Base-by-base conservation (phyloP, 2,888 invertebrate species). In the Orchesellides sinensis region DNA sequence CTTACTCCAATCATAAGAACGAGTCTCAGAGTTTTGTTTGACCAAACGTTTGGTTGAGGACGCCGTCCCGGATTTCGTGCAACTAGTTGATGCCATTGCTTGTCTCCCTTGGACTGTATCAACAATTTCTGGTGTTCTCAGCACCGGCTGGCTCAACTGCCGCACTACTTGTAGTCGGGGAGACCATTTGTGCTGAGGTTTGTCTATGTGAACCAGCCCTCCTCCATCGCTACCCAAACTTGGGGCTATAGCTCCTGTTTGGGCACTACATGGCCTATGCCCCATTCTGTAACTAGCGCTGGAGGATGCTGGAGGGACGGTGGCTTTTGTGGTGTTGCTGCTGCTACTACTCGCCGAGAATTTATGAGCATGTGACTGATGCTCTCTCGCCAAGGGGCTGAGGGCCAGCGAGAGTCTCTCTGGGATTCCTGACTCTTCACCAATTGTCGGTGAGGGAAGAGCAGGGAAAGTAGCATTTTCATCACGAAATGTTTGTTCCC, bases 391-490 rank as follows among this genome's bases (percentile, higher is more conserved):
- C 72, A 79, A 49, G 19, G 78, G 78, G 73, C 74, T 73, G 21
- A 73, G 68, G 68, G 66, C 68, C 32, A 74, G 21, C 14, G 78
- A 66, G 52, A 78, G 83, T 45, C 78, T 79, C 59, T 77, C 84
- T 32, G 77, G 84, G 70, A 84, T 77, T 47, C 69, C 74, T n/a
- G 70, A 35, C 35, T 74, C 77, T 21, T 61, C 84, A 40, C 84
- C 86, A 66, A 87, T 85, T 14, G 86, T 87, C 12, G 87, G 87
- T 19, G 85, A 87, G 40, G 85, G 85, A 8, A 87, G 82, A 23
- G 82, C 87, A 21, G 77, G 61, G 56, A 80, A 85, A 40, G 52
- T 19, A 25, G 65, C 68, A 45, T 86, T 77, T 27, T 85, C 86
- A 75, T 81, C 81, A 54, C 81, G 72, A 77, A 85, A 83, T 29